Evolutionary conservation across 64 coral and sea anemone species (phyloP).

Genomic region (Montipora sp.): DNA sequence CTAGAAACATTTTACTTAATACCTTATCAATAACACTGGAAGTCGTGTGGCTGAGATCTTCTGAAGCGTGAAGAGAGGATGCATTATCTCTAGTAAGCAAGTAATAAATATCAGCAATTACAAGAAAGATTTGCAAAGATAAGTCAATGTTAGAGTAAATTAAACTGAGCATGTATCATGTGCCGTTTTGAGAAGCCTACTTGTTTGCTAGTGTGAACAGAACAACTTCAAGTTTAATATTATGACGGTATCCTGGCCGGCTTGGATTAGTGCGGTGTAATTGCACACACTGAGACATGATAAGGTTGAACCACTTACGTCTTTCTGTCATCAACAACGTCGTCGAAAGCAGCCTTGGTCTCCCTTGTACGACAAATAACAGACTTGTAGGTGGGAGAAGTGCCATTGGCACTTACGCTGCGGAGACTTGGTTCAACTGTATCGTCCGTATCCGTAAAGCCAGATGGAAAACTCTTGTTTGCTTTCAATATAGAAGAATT

Average conservation of each 20-base stretch:
- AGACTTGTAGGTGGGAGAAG: not conserved
- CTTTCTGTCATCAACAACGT: not conserved
- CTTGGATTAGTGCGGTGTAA: too few relatives aligned
- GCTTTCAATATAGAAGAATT: not conserved
- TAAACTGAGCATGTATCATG: too few relatives aligned
- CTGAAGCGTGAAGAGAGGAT: not conserved
- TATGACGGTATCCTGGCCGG: too few relatives aligned
- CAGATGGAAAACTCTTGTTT: not conserved
- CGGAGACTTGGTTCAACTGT: not conserved
- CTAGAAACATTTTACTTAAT: not conserved
- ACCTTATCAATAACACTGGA: not conserved
- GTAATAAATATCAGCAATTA: not conserved
- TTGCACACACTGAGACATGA: not conserved
- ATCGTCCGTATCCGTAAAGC: not conserved
- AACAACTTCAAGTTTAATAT: too few relatives aligned
- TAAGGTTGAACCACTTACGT: not conserved
- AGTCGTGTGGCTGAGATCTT: not conserved
- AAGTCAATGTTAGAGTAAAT: too few relatives aligned
- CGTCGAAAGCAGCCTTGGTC: slow-evolving; percentile 17
- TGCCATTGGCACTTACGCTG: not conserved
- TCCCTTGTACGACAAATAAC: not conserved
- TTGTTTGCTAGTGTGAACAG: too few relatives aligned
- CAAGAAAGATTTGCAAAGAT: too few relatives aligned
- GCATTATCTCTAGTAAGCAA: not conserved
- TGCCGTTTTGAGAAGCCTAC: too few relatives aligned